Evolutionary conservation across 2,888 invertebrate species (phyloP).

Genomic region (Stenotaenia linearis): DNA sequence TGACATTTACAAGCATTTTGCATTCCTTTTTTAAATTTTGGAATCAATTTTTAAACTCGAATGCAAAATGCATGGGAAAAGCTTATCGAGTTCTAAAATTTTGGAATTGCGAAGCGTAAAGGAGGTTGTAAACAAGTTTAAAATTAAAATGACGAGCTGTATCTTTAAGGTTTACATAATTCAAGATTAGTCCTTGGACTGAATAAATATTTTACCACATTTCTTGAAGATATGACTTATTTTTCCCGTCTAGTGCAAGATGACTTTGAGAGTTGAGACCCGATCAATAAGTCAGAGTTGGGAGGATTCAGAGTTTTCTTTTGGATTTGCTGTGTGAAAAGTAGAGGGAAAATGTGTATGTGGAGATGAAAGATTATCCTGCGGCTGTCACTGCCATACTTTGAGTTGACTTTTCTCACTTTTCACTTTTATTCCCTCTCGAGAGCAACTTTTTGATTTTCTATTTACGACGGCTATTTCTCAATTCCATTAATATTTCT

Average conservation of each 20-base stretch:
- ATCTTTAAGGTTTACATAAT: background rate
- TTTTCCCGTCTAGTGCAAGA: background rate
- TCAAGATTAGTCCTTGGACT: background rate
- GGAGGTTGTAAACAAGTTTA: background rate
- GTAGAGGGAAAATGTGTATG: background rate
- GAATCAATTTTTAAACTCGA: background rate
- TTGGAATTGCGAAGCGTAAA: too few relatives aligned
- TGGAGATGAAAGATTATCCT: slow-evolving; percentile 14
- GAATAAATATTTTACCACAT: background rate
- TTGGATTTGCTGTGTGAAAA: background rate
- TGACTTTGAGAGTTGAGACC: background rate
- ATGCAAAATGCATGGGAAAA: too few relatives aligned
- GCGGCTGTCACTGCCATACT: background rate
- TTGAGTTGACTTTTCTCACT: background rate
- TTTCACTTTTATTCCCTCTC: background rate
- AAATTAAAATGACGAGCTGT: background rate
- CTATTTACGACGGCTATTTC: background rate
- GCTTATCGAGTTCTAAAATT: too few relatives aligned
- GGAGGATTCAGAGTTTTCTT: slow-evolving; percentile 13
- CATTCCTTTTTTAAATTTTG: background rate
- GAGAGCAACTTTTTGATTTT: background rate
- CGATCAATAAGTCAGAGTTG: slow-evolving; percentile 21
- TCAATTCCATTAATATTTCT: background rate
- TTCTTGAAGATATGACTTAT: background rate
- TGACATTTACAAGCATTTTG: background rate